phyloP scores from a whole-genome alignment of 2,113 vertebrate genomes.

The Crotalus horridus region DNA sequence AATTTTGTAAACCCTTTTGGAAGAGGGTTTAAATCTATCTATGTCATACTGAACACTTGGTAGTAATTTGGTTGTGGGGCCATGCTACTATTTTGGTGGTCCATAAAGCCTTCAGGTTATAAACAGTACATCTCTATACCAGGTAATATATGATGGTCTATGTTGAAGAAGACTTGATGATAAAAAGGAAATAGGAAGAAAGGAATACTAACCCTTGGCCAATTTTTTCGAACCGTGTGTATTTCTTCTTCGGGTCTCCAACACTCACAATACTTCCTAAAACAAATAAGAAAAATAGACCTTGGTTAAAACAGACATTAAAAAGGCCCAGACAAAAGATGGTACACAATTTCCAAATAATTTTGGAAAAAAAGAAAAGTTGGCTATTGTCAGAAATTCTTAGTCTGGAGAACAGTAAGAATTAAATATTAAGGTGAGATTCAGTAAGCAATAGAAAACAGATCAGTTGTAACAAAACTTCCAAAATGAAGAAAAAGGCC shows the following conservation, averaged over 20 bases:
- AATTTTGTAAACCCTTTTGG: not conserved
- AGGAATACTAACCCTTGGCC: constrained; percentile 89
- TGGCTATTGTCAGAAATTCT: not conserved
- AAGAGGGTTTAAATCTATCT: not conserved
- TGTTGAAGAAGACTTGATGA: not conserved
- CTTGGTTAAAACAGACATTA: not conserved
- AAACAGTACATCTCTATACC: not conserved
- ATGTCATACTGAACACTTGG: not conserved
- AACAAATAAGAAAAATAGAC: constrained; percentile 30
- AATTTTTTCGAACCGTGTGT: constrained; percentile 97
- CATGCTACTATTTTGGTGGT: not conserved
- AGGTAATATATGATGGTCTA: not conserved
- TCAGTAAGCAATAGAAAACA: not conserved
- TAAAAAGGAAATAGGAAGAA: not conserved
- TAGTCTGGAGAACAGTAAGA: not conserved
- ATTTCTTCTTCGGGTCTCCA: constrained; percentile 98
- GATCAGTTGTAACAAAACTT: not conserved
- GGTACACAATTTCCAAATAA: not conserved
- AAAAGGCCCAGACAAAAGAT: not conserved
- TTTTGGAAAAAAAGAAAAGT: not conserved
- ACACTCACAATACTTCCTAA: constrained; percentile 97
- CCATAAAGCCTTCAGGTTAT: not conserved
- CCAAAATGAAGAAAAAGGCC: not conserved
- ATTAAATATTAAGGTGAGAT: not conserved
- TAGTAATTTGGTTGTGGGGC: not conserved